Base-by-base conservation (phyloP, 2,888 invertebrate species). In the Drosophila tanythrix region DNA sequence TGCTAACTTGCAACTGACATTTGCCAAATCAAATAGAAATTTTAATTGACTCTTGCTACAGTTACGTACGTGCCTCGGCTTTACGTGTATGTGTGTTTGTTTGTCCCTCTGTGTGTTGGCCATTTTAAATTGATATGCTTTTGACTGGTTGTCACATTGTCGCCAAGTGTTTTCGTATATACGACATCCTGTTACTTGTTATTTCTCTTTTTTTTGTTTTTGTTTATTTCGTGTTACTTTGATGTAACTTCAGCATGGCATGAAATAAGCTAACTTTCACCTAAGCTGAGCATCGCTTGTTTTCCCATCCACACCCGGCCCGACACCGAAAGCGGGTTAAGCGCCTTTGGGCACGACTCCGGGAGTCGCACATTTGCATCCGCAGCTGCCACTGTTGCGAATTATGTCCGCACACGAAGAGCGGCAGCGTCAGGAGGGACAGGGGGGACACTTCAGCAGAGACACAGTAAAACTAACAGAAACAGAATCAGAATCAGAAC, bases 1-100 rank as follows among this genome's bases (percentile, higher is more conserved):
- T 29, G 27, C 63, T 25, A 25, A 46, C 46, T 74, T 83, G 74
- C 65, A 74, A 81, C 85, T 85, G 85, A 80, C 88, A 82, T 85
- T 90, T 88, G 79, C 86, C 88, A 90, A 87, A 90, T 87, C 86
- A 87, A 87, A 87, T 87, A 87, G 86, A 90, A 87, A 87, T 90
- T 90, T 87, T 87, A 87, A 87, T 87, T 87, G 90, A 87, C 87
- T 87, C 84, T 88, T 86, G 82, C 85, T 70, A 65, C 71, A 59
- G 65, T 38, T 73, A 79, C 79, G 82, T 70, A 83, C 88, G 84
- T 85, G 84, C 71, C 72, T 67, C 36, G n/a, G 61, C 65, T 55
- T 43, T 64, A 25, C 58, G 35, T 56, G 29, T 35, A 15, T n/a
- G 62, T 53, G 29, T 70, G 18, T 61, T 31, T 53, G 40, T 25